phyloP scores from a whole-genome alignment of 2,797 vertebrate genomes.

The Chelonia mydas region DNA sequence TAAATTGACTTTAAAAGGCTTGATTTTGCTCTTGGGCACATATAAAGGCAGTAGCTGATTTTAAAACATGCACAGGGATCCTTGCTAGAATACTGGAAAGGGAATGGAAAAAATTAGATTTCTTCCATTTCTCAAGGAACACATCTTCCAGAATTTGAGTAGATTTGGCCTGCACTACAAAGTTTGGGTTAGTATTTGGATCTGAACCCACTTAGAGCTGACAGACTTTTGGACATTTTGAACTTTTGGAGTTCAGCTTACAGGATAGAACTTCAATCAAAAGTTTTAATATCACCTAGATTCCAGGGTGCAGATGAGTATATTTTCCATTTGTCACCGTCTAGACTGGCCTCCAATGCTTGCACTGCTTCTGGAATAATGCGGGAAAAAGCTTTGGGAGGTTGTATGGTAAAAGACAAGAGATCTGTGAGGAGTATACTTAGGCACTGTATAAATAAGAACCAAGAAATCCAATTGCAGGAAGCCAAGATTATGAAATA shows the following conservation, averaged over 20 bases:
- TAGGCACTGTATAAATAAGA: background rate
- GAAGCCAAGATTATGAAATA: background rate
- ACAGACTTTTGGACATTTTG: background rate
- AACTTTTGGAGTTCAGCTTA: background rate
- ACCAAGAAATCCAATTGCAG: background rate
- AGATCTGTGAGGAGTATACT: background rate
- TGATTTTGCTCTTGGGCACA: slow-evolving; percentile 57
- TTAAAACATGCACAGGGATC: slow-evolving; percentile 52
- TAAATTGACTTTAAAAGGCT: slow-evolving; percentile 72
- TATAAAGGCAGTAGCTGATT: slow-evolving; percentile 42
- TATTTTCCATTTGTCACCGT: background rate
- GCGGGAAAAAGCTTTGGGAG: background rate
- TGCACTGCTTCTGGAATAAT: background rate
- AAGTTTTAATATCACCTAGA: background rate
- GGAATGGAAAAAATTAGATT: slow-evolving; percentile 35
- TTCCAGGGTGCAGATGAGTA: background rate
- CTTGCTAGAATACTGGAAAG: background rate
- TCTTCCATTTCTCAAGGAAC: background rate
- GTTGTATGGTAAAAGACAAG: background rate
- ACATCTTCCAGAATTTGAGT: slow-evolving; percentile 25
- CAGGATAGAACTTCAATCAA: background rate
- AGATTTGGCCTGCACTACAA: background rate
- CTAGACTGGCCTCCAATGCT: background rate
- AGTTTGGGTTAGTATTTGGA: background rate
- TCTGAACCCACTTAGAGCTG: background rate